Evolutionary conservation across 2,113 vertebrate species (phyloP), one percentile per base, ranked within the genome.

Genomic region (Numida meleagris): DNA sequence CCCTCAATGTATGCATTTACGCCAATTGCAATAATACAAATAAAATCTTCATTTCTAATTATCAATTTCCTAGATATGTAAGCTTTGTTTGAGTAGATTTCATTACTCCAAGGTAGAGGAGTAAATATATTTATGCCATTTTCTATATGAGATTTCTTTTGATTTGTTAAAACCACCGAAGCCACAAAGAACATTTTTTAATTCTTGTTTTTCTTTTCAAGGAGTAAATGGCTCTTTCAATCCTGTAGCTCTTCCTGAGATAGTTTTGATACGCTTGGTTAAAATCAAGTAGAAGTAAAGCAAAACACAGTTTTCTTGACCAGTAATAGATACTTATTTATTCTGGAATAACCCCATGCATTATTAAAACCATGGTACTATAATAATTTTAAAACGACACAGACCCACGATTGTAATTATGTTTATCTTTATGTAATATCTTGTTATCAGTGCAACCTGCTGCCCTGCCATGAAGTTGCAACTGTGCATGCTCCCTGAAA

Each of bases 331-430:
- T 42, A 86, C 27, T 74, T 92, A 86, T 65, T 91, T 92, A 90
- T 73, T 71, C 93, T 92, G 92, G 93, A 94, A 76, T 42, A 73
- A 25, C 31, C 58, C 50, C 43, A 46, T 40, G 25, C 8, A 55
- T 95, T 94, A 95, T 96, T 94, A 92, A 95, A 96, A 89, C 15
- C 21, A 76, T 87, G 80, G 11, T 70, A 45, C 53, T 57, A 68
- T 73, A 72, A 94, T 67, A 91, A 96, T 55, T 27, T n/a, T 36
- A 73, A 94, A 78, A 83, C 76, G 5, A 42, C 50, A 78, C 24
- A 76, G 61, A 58, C 10, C 20, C 13, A 27, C 36, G 33, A 40
- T n/a, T 75, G 53, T 93, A 86, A 96, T 94, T 90, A 74, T 76
- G 48, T 78, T 97, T 95, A 89, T 90, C 85, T 94, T 94, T 75